These are phyloP conservation scores for Liparis tanakae DNA, from an alignment of 2,797 vertebrate species.

Conservation along the genomic window DNA sequence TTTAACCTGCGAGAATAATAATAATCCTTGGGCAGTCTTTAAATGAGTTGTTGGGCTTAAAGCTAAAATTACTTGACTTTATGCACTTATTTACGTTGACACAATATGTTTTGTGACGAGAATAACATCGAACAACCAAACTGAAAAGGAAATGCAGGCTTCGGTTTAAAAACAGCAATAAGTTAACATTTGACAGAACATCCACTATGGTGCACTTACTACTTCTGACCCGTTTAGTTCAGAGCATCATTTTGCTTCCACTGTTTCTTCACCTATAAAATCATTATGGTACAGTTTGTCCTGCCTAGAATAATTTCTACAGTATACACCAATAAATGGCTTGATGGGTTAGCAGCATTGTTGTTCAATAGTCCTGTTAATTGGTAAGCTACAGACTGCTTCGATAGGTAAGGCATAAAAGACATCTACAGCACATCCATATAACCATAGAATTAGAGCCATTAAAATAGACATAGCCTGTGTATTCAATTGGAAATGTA, in stretches of 20 bases:
- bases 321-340: constrained; percentile 71
- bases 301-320: constrained; percentile 67
- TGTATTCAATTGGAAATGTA: constrained; percentile 58
- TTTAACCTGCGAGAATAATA: constrained; percentile 75
- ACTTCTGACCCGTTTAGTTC: constrained; percentile 47
- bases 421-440: constrained; percentile 63
- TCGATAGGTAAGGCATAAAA: constrained; percentile 71
- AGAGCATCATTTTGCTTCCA: constrained; percentile 54
- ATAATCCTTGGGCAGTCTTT: constrained; percentile 76
- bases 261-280: constrained; percentile 61
- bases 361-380: constrained; percentile 79
- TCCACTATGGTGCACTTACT: constrained; percentile 62
- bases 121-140: constrained; percentile 67
- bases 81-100: constrained; percentile 70
- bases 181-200: constrained; percentile 62
- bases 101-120: constrained; percentile 60
- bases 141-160: constrained; percentile 71
- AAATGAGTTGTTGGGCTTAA: constrained; percentile 70
- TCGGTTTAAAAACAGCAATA: constrained; percentile 76
- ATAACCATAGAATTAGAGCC: constrained; percentile 71
- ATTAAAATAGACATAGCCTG: constrained; percentile 74
- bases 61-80: constrained; percentile 65
- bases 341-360: constrained; percentile 77
- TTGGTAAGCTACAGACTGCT: constrained; percentile 77
- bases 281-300: constrained; percentile 58